These are phyloP conservation scores for Adelognathus sp. DNA, from an alignment of 2,888 invertebrate genomes.

Conservation along the genomic window DNA sequence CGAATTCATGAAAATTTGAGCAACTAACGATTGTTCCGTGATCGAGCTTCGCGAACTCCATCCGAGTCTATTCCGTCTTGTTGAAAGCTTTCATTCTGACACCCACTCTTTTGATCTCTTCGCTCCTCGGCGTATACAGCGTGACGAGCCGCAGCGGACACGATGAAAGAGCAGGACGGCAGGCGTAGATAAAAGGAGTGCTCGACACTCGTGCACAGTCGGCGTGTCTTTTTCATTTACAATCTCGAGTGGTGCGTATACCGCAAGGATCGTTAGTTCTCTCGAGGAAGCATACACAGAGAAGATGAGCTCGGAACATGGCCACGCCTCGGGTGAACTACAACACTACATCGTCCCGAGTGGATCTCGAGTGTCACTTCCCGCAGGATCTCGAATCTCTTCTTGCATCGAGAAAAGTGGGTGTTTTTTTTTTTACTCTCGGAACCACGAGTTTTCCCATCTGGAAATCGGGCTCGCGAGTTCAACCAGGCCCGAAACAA, in stretches of 20 bases:
- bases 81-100: constrained; percentile 39
- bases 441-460: constrained; percentile 47
- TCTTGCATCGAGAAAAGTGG: constrained; percentile 42
- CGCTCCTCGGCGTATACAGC: constrained; percentile 24
- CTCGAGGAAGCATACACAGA: constrained; percentile 19
- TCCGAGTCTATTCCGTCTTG: not conserved
- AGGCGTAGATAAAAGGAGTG: constrained; percentile 49
- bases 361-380: constrained; percentile 56
- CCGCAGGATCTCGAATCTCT: constrained; percentile 40
- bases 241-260: constrained; percentile 14
- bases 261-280: constrained; percentile 34
- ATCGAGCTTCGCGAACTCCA: not conserved
- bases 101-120: constrained; percentile 42
- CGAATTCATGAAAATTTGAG: not conserved
- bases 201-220: constrained; percentile 53
- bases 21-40: not conserved
- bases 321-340: constrained; percentile 50
- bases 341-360: constrained; percentile 26
- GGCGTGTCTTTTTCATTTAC: constrained; percentile 11
- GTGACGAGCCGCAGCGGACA: constrained; percentile 29
- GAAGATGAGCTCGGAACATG: constrained; percentile 42
- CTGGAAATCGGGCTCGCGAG: constrained; percentile 49
- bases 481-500: constrained; percentile 1
- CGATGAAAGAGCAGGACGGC: constrained; percentile 52
- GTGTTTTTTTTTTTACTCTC: too few species aligned